Conservation (phyloP, 2,113 vertebrate genomes). For the Desmodus rotundus region DNA sequence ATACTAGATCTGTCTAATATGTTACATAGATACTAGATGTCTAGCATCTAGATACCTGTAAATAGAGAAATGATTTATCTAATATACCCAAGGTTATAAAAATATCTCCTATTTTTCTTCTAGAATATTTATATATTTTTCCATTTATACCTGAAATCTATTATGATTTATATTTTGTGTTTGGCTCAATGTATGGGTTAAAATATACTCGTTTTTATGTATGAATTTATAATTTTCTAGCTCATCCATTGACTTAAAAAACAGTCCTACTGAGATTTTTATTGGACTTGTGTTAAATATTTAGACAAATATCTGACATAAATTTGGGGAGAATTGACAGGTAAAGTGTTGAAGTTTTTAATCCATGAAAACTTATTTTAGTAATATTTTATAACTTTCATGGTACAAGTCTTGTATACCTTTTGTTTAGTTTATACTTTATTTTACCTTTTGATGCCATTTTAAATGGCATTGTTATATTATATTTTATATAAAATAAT, state of each 20-base stretch:
- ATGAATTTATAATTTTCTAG: background rate
- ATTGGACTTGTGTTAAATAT: background rate
- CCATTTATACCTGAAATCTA: background rate
- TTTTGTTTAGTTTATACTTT: background rate
- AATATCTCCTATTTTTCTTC: background rate
- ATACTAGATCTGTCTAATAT: background rate
- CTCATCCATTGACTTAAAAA: background rate
- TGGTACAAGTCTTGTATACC: background rate
- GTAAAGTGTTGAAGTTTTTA: background rate
- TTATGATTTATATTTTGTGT: background rate
- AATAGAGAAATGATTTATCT: background rate
- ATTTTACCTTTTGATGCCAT: background rate
- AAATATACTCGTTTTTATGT: background rate
- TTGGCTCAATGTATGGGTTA: background rate
- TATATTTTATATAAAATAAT: background rate
- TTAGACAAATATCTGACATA: background rate
- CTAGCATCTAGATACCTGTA: background rate
- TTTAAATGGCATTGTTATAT: background rate
- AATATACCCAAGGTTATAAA: background rate
- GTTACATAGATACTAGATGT: background rate
- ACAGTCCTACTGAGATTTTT: background rate
- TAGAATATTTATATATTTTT: background rate
- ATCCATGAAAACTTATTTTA: background rate
- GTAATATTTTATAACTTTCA: background rate
- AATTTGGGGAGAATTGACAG: background rate